Evolutionary conservation across 1,140 invertebrate genomes (phyloP), one percentile per base, ranked within the genome.

Genomic region (Ruditapes philippinarum): DNA sequence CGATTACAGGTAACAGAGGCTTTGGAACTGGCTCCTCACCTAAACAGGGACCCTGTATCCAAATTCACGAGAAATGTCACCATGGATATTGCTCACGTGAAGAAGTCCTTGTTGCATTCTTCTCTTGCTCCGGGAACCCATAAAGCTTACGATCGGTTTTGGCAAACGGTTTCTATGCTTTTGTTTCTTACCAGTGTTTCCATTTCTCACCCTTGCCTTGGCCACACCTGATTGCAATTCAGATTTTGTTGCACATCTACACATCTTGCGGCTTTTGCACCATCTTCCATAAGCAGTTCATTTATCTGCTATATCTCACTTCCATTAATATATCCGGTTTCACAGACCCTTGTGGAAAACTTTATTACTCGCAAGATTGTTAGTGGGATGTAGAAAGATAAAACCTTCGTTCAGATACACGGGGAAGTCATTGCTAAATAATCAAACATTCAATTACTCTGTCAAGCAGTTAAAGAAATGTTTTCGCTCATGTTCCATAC

Each of bases 1-100:
- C 89, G 85, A 83, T 91, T 80, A 14, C 79, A 90, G 79, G 78
- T 91, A 2, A n/a, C 74, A 22, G 28, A 86, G n/a, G 87, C 81
- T 70, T 38, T 45, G 1, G 4, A 0, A 0, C 31, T 57, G 40
- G 80, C 40, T 17, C 91, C 81, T 12, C 33, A 73, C 60, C 79
- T 92, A 82, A 73, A 90, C 68, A 65, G 25, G 17, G 0, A 76
- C 11, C 60, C 70, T 0, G 76, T 83, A 45, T n/a, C 12, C 22
- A 33, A 33, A 80, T 4, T 76, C 76, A 68, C 1, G 14, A 12
- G 42, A 84, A 14, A 14, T 84, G 33, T 31, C 54, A 4, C 5
- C 33, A 28, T 28, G 0, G 12, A 31, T n/a, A 36, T 88, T 36
- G 62, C 70, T 78, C 22, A 28, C 5, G 57, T 57, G 9, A 36